Base-by-base conservation (phyloP, 1,140 invertebrate species). In the Calosoma granatense region DNA sequence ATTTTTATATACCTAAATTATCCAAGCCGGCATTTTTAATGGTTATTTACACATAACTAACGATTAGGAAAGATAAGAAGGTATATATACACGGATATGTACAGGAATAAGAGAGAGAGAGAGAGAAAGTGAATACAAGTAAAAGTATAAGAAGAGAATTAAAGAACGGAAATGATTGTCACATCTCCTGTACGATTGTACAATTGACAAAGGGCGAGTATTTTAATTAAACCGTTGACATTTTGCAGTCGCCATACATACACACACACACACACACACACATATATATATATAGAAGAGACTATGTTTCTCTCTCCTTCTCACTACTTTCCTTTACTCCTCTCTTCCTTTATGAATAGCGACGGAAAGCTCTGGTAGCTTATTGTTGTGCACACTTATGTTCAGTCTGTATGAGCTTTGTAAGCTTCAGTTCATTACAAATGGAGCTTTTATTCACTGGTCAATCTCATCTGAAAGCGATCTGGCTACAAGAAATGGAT, bases 381-480 rank as follows among this genome's bases (percentile, higher is more conserved):
- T 43, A 56, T 53, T 54, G 41, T 59, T 51, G 53, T 52, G 56
- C 59, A 60, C 59, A 60, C 55, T 60, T 60, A 56, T 54, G 53
- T 60, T 51, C 55, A 43, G 52, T 56, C 59, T 57, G 59, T 57
- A 56, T 51, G 51, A 55, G 53, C 55, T 61, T 58, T 64, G 64
- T 64, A 57, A 65, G 64, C 62, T 64, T 55, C 58, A 68, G 64
- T 68, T 68, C 65, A 68, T 70, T 70, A 70, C 68, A 70, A 70
- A 68, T 70, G 67, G 65, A 64, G 56, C 66, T 66, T 64, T 70
- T 70, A 68, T 70, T 64, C 64, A 66, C 63, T 62, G 68, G 68
- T 70, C 68, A 70, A 68, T 70, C 68, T 70, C 66, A 65, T 68
- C 65, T 64, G 65, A 67, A 68, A 69, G 64, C 66, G 64, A 69